Evolutionary conservation across 2,888 invertebrate genomes (phyloP).

Genomic region (Apotomis turbidana): DNA sequence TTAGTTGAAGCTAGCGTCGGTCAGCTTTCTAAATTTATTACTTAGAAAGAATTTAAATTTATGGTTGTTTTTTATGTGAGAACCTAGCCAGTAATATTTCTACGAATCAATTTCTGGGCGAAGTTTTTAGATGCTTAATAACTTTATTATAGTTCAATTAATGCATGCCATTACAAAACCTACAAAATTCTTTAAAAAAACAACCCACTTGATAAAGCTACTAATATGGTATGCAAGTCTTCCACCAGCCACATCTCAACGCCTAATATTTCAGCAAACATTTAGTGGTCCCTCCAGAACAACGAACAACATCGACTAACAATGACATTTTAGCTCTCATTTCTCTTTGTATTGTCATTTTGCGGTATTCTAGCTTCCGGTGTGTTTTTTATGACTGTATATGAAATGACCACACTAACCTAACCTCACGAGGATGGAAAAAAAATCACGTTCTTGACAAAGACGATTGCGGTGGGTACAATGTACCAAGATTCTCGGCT

Average conservation of each 20-base stretch:
- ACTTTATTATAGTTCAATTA: conserved; percentile 9
- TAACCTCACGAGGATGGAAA: conserved; percentile 59
- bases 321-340: conserved; percentile 22
- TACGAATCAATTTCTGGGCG: too few relatives aligned
- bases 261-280: conserved; percentile 31
- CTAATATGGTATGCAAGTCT: too few relatives aligned
- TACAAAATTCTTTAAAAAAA: too few relatives aligned
- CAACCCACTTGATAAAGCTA: too few relatives aligned
- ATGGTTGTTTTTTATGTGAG: too few relatives aligned
- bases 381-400: conserved; percentile 5
- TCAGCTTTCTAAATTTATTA: too few relatives aligned
- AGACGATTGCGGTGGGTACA: conserved; percentile 61
- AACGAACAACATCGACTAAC: conserved; percentile 17
- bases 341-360: conserved; percentile 21
- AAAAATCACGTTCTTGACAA: conserved; percentile 60
- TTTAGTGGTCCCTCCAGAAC: background rate
- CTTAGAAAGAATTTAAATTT: too few relatives aligned
- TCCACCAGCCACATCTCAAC: too few relatives aligned
- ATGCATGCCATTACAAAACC: too few relatives aligned
- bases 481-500: conserved; percentile 61
- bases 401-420: conserved; percentile 52
- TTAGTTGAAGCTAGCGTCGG: too few relatives aligned
- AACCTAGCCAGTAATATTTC: too few relatives aligned
- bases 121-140: too few relatives aligned
- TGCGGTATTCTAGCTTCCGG: conserved; percentile 1